Evolutionary conservation across 2,797 vertebrate species (phyloP).

Genomic region (Mustela erminea): DNA sequence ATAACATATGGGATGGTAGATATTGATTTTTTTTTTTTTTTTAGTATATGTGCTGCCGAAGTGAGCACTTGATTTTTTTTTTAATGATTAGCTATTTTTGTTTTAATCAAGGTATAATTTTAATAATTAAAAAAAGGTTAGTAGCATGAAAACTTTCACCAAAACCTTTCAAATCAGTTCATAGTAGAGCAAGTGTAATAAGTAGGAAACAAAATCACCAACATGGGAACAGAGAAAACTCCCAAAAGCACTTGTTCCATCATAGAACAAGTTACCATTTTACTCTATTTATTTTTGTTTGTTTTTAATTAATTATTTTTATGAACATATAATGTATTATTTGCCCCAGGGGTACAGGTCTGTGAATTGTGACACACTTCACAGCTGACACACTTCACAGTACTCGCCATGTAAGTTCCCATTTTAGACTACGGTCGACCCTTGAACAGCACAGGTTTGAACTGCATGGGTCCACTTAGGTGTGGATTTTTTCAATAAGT

Average conservation of each 20-base stretch:
- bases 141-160: constrained; percentile 10
- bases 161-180: background rate
- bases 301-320: too few species aligned
- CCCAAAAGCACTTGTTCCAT: background rate
- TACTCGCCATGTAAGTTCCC: background rate
- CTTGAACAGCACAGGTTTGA: background rate
- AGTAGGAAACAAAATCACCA: background rate
- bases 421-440: background rate
- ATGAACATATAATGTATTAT: too few species aligned
- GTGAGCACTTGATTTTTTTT: background rate
- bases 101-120: background rate
- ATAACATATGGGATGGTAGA: background rate
- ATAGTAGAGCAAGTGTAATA: background rate
- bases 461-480: background rate
- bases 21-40: background rate
- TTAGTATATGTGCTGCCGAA: too few species aligned
- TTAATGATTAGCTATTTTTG: background rate
- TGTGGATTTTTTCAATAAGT: background rate
- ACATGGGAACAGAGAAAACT: background rate
- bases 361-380: too few species aligned
- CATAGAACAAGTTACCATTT: background rate
- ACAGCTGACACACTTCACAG: too few species aligned
- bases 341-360: too few species aligned
- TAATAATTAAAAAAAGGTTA: background rate
- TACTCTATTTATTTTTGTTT: too few species aligned